Conservation (phyloP, 2,113 vertebrate species). For the Diphyllodes magnificus region DNA sequence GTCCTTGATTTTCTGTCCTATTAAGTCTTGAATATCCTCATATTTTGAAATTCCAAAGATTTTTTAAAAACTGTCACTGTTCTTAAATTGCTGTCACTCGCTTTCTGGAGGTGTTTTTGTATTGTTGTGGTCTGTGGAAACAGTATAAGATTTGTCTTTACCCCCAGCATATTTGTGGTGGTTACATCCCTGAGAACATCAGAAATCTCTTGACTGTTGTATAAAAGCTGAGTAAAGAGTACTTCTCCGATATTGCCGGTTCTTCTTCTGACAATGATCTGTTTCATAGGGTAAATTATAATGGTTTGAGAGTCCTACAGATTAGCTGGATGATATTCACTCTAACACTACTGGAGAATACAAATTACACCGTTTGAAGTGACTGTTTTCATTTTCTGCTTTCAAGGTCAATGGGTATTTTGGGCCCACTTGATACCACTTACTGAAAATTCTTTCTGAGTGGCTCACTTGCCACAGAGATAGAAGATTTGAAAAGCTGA, state of each 20-base stretch:
- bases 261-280: constrained; percentile 24
- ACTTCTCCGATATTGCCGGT: not conserved
- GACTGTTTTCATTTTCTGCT: constrained; percentile 36
- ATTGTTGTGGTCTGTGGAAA: not conserved
- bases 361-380: not conserved
- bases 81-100: not conserved
- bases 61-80: not conserved
- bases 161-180: not conserved
- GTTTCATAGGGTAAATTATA: constrained; percentile 21
- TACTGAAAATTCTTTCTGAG: constrained; percentile 31
- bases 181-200: not conserved
- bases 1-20: not conserved
- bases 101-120: not conserved
- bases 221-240: not conserved
- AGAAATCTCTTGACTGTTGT: constrained; percentile 20
- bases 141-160: not conserved
- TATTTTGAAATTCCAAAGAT: not conserved
- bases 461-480: not conserved
- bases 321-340: constrained; percentile 24
- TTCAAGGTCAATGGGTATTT: constrained; percentile 52
- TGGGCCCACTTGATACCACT: constrained; percentile 47
- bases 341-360: constrained; percentile 1
- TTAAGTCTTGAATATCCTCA: not conserved
- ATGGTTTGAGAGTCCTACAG: constrained; percentile 23
- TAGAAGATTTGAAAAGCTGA: not conserved